Evolutionary conservation across 2,113 vertebrate genomes (phyloP).

Genomic region (Bujurquina vittata): DNA sequence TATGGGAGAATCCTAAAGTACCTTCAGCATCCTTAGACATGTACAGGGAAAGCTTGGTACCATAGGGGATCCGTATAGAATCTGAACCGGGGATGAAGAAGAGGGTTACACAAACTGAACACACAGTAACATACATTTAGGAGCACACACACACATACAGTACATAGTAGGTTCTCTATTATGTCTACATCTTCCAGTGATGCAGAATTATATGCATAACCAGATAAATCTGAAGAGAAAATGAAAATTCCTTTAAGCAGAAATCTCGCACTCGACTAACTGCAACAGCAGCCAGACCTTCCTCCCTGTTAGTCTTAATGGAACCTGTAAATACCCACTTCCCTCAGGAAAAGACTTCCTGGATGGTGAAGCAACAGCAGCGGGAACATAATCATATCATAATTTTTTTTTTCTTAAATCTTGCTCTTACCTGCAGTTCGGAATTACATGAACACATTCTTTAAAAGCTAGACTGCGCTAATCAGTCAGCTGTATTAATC

Average conservation of each 20-base stretch:
- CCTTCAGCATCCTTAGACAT: conserved; percentile 86
- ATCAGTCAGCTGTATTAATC: conserved; percentile 13
- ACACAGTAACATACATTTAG: conserved; percentile 46
- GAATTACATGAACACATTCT: not conserved
- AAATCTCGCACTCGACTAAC: conserved; percentile 49
- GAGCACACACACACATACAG: conserved; percentile 33
- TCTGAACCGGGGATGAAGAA: conserved; percentile 84
- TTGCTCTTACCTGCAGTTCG: conserved; percentile 1
- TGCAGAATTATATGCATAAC: conserved; percentile 28
- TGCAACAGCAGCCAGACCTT: conserved; percentile 44
- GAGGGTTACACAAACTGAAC: conserved; percentile 74
- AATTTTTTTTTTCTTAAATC: conserved; percentile 1
- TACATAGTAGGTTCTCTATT: conserved; percentile 29
- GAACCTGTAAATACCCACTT: conserved; percentile 54
- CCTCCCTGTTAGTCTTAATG: conserved; percentile 56
- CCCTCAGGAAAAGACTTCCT: conserved; percentile 29
- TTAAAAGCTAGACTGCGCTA: not conserved
- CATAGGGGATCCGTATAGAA: conserved; percentile 88
- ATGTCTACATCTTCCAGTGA: not conserved
- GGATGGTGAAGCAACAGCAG: conserved; percentile 23
- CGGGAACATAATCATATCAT: conserved; percentile 37
- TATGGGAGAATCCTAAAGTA: conserved; percentile 74
- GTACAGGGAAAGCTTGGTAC: conserved; percentile 87
- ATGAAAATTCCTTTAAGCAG: conserved; percentile 30
- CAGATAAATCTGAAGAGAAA: conserved; percentile 34